Evolutionary conservation across 2,797 vertebrate species (phyloP), one percentile per base, ranked within the genome.

Genomic region (Poeciliopsis presidionis): DNA sequence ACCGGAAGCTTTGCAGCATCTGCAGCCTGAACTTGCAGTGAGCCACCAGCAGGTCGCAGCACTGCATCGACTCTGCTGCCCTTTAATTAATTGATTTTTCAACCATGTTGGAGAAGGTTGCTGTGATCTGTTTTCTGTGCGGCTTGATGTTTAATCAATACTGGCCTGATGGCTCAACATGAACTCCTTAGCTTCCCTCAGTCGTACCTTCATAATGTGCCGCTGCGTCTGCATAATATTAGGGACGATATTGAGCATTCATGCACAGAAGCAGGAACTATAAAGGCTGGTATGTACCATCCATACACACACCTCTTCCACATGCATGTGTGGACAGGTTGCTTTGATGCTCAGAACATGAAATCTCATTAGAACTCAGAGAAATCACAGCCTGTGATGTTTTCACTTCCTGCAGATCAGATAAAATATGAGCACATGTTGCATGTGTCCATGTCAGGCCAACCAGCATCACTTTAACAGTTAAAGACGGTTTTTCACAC

Each of bases 41-140:
- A 47, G 1, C 28, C 16, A 78, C 82, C 93, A 92, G 91, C 87
- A 92, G 92, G 90, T 67, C 5, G 92, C 91, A 94, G 90, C 89
- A 88, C 92, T 81, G 83, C 79, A 78, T 81, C 69, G 72, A 76
- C 41, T 81, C 88, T 45, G 53, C 9, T 33, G 1, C 11, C 22
- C 8, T 77, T 89, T 88, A 83, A 91, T 91, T 87, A 82, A 90
- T 85, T 30, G 51, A 25, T 59, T 47, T 82, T 82, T 67, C 69
- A 74, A 1, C 73, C 81, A 55, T 82, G 85, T 79, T 73, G 80
- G 65, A 87, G 86, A 85, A 82, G 77, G 75, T 76, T 86, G 80
- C 77, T 74, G 67, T 77, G 81, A 90, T 90, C 73, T 70, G 71
- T 89, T 85, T 83, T 75, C 79, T 43, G 2, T 70, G 85, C 79